Evolutionary conservation across 2,888 invertebrate genomes (phyloP), one percentile per base, ranked within the genome.

Genomic region (Koerneria pararmatus): DNA sequence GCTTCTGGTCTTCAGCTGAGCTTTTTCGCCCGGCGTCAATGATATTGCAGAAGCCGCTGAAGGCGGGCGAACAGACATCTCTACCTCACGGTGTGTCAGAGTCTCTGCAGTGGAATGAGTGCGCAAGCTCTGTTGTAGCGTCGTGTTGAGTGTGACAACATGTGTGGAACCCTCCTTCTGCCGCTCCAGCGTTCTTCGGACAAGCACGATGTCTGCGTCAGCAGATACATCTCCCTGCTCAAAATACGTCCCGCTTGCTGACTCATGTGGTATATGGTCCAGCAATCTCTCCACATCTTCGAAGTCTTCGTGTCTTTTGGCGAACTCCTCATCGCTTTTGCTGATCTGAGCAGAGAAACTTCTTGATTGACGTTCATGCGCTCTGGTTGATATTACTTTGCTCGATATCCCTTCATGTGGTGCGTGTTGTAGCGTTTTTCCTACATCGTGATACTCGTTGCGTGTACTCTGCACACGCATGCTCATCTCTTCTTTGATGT

Each of bases 231-330:
- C 65, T 65, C 63, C 71, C 41, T 67, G 70, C 46, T 76, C 71
- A 51, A 67, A 62, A 46, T 73, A 68, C 29, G 57, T 66, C 29
- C 56, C 70, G 11, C 27, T 53, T 31, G 41, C 37, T n/a, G 53
- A 51, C 27, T 60, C 53, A 2, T 27, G 41, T 24, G 22, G 56
- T 29, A 56, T 70, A 60, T 74, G 74, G 54, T 75, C 75, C 3
- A 76, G 70, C 1, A 75, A 54, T 49, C 66, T 67, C 31, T 74
- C 75, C 29, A 74, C 71, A 22, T 75, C 74, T 49, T 70, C 73
- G 46, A 75, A 56, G 48, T 71, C 69, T 51, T 72, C 64, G 29
- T 69, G 67, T 22, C 63, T 65, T 41, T 68, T 74, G 31, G 32
- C 56, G 32, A 64, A 56, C 2, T 56, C 64, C 24, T 64, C 56